These are phyloP conservation scores for Rhopalosiphum nymphaeae DNA, from an alignment of 2,888 invertebrate species.

Conservation along the genomic window DNA sequence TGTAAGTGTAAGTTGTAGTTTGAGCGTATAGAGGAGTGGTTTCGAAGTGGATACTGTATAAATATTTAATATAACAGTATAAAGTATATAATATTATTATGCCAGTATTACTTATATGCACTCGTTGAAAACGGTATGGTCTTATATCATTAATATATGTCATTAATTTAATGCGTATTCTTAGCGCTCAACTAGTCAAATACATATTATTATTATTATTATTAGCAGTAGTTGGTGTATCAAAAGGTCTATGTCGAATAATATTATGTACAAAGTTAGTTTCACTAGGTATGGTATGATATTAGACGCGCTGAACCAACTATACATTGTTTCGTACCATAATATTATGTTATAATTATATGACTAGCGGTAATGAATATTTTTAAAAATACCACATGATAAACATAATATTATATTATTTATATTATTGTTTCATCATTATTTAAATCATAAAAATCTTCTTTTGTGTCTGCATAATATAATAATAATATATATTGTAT, in stretches of 20 bases:
- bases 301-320: background rate
- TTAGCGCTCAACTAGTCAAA: background rate
- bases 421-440: background rate
- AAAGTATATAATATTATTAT: background rate
- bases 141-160: background rate
- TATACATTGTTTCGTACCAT: background rate
- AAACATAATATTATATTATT: background rate
- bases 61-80: background rate
- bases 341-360: background rate
- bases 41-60: background rate
- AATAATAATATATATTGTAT: background rate
- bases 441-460: background rate
- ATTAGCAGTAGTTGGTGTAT: background rate
- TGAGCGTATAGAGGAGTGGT: background rate
- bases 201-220: background rate
- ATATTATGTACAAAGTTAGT: too few species aligned
- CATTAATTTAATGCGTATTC: background rate
- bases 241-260: too few species aligned
- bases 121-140: background rate
- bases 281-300: background rate
- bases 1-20: background rate
- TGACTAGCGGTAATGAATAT: background rate
- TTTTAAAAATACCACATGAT: background rate
- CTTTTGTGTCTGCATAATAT: background rate
- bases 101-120: background rate